Conservation (phyloP, 2,113 vertebrate genomes). For the Rafetus swinhoei region DNA sequence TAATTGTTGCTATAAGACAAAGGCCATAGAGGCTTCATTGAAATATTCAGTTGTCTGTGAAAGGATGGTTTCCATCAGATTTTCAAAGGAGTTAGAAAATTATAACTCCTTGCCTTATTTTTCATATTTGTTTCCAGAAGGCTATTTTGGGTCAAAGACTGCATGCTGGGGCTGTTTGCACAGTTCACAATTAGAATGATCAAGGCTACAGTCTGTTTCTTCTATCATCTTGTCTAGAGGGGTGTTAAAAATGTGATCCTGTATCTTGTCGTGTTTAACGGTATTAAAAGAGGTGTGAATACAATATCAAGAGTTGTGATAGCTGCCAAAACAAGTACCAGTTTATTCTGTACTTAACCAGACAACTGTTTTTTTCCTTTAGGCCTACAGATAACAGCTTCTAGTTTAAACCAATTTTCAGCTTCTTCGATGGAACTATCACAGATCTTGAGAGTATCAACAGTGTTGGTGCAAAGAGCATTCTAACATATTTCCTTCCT, state of each 20-base stretch:
- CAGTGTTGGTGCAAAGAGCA: not conserved
- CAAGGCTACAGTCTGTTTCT: slow-evolving; percentile 1
- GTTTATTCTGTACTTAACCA: not conserved
- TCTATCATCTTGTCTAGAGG: not conserved
- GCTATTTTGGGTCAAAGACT: not conserved
- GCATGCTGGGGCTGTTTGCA: not conserved
- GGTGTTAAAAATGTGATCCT: not conserved
- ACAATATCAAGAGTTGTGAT: not conserved
- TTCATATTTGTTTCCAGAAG: not conserved
- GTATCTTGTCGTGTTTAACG: not conserved
- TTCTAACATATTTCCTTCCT: not conserved
- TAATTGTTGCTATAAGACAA: not conserved
- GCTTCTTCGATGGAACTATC: not conserved
- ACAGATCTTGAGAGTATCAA: not conserved
- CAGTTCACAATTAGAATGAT: slow-evolving; percentile 1
- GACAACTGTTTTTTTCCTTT: not conserved
- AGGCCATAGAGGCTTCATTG: not conserved
- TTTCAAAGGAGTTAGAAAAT: not conserved
- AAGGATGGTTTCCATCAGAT: not conserved
- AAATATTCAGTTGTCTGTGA: not conserved
- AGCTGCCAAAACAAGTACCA: not conserved
- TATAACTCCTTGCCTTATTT: no score
- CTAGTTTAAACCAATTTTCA: not conserved
- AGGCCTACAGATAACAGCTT: slow-evolving; percentile 9
- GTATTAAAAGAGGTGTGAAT: slow-evolving; percentile 1